These are phyloP conservation scores for Linyphia triangularis DNA, from an alignment of 2,888 invertebrate genomes.

Conservation along the genomic window DNA sequence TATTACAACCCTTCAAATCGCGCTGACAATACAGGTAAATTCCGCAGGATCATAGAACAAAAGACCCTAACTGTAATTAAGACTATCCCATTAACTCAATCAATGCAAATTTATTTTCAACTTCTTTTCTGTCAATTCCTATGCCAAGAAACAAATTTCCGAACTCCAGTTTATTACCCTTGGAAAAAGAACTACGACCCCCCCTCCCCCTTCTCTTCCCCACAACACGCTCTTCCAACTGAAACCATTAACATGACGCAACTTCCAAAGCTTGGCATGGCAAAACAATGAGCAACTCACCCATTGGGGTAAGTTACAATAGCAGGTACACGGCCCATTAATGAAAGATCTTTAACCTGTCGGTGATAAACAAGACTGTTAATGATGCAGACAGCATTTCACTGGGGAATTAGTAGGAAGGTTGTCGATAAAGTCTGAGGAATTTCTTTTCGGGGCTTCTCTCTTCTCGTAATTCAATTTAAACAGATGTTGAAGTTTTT, in stretches of 20 bases:
- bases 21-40: too few relatives aligned
- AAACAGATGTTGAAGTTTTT: neutral
- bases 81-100: constrained; percentile 19
- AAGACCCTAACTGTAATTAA: constrained; percentile 3
- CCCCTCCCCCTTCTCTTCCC: neutral
- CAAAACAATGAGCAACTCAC: constrained; percentile 17
- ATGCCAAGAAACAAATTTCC: constrained; percentile 15
- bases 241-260: constrained; percentile 7
- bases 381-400: constrained; percentile 39
- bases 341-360: constrained; percentile 49
- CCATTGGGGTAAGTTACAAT: neutral
- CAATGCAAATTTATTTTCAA: constrained; percentile 35
- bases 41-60: too few relatives aligned
- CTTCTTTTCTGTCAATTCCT: neutral
- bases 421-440: constrained; percentile 25
- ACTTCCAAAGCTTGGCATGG: neutral
- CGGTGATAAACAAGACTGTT: constrained; percentile 40
- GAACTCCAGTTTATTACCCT: constrained; percentile 1
- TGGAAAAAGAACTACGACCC: neutral
- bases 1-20: too few relatives aligned
- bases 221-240: too few relatives aligned
- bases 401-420: constrained; percentile 26
- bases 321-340: constrained; percentile 45
- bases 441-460: constrained; percentile 13
- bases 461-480: neutral